Evolutionary conservation across 1,140 invertebrate species (phyloP).

Genomic region (Atopsyche davidsoni): DNA sequence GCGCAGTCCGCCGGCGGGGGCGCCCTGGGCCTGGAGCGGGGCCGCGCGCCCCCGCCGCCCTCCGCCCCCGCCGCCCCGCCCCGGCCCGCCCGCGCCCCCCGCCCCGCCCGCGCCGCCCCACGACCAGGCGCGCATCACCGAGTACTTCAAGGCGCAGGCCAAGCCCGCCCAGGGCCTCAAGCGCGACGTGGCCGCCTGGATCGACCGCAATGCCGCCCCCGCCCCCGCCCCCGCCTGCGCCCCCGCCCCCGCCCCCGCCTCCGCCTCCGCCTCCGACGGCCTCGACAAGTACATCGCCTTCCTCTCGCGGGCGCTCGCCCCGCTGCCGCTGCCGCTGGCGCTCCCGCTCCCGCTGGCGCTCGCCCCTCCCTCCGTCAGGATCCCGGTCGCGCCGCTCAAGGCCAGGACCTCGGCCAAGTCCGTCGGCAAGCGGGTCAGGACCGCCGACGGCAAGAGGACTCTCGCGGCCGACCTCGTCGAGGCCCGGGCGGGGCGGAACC

Average conservation of each 20-base stretch:
- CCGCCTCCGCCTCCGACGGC: constrained; percentile 38
- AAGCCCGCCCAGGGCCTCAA: constrained; percentile 56
- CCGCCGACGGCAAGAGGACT: constrained; percentile 16
- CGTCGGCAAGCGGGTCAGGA: constrained; percentile 11
- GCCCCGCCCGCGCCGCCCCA: constrained; percentile 33
- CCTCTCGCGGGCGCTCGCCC: constrained; percentile 45
- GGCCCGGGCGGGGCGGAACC: neutral
- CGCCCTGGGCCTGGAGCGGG: constrained; percentile 37
- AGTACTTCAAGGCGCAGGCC: constrained; percentile 75
- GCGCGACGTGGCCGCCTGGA: constrained; percentile 36
- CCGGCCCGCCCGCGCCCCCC: constrained; percentile 59
- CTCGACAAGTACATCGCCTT: constrained; percentile 46
- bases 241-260: neutral
- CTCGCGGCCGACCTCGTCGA: constrained; percentile 11
- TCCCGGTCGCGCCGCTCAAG: neutral
- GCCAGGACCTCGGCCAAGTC: neutral
- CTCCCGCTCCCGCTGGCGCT: neutral
- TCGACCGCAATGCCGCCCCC: constrained; percentile 33
- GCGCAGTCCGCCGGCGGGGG: constrained; percentile 56
- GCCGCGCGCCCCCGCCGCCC: constrained; percentile 23
- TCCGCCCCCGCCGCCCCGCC: constrained; percentile 55
- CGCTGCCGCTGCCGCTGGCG: constrained; percentile 36
- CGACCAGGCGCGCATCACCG: constrained; percentile 61
- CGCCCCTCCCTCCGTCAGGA: neutral
- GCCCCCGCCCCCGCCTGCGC: constrained; percentile 34